phyloP scores from a whole-genome alignment of 2,888 invertebrate genomes.

The Molorchus minor region DNA sequence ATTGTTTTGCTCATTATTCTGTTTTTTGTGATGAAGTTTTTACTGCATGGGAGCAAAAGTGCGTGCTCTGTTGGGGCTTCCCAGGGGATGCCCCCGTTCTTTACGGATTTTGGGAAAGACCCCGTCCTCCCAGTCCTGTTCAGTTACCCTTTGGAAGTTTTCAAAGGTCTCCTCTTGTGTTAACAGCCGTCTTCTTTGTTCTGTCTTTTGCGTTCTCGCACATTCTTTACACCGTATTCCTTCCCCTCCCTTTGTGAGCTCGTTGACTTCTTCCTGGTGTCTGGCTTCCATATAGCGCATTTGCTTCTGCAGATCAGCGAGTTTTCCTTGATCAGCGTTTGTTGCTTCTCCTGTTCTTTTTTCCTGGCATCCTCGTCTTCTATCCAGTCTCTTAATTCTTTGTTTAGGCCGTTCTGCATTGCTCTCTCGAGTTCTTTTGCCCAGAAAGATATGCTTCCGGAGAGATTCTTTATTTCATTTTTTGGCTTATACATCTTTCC shows the following conservation, averaged over 20 bases:
- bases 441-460: too few species aligned
- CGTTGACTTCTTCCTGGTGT: neutral
- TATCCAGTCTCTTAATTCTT: neutral
- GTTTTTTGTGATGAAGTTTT: conserved; percentile 20
- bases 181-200: conserved; percentile 11
- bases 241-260: too few species aligned
- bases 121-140: conserved; percentile 32
- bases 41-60: conserved; percentile 30
- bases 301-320: conserved; percentile 3
- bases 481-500: conserved; percentile 8
- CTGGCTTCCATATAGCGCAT: conserved; percentile 6
- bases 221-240: conserved; percentile 15
- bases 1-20: conserved; percentile 18
- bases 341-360: neutral
- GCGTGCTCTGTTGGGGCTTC: conserved; percentile 23
- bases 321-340: conserved; percentile 1
- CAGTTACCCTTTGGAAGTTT: conserved; percentile 13
- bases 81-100: conserved; percentile 22
- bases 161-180: conserved; percentile 23
- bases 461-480: conserved; percentile 4
- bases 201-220: neutral
- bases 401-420: neutral
- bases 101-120: conserved; percentile 15
- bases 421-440: neutral
- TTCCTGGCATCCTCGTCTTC: neutral